phyloP scores from a whole-genome alignment of 2,113 vertebrate species.

The Aix galericulata region DNA sequence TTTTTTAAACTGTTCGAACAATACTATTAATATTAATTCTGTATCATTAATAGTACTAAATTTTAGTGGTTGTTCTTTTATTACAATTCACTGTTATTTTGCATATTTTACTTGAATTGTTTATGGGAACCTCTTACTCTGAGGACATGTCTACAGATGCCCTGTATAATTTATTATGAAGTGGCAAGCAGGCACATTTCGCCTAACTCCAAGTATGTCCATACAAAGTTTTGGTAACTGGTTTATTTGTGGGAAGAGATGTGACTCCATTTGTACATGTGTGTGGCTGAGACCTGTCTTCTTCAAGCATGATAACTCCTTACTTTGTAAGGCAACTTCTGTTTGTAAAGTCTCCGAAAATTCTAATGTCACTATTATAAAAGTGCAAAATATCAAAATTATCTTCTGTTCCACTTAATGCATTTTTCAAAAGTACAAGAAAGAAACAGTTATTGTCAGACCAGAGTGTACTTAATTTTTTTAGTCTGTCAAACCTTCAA shows the following conservation, averaged over 20 bases:
- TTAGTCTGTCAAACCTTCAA: not conserved
- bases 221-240: not conserved
- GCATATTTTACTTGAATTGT: not conserved
- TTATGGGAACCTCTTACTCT: accelerated
- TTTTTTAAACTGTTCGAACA: not conserved
- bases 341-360: not conserved
- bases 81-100: not conserved
- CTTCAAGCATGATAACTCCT: not conserved
- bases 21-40: not conserved
- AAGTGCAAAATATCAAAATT: not conserved
- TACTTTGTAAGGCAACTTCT: not conserved
- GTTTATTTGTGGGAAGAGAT: not conserved
- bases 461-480: not conserved
- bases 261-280: not conserved
- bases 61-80: not conserved
- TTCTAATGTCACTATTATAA: not conserved
- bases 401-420: not conserved
- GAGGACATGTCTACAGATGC: not conserved
- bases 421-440: not conserved
- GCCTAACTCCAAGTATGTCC: not conserved
- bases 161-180: accelerated
- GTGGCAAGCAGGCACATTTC: not conserved
- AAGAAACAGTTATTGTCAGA: not conserved
- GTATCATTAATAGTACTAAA: not conserved
- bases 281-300: not conserved